Percentiles rank a stretch among this genome's conserved stretches.
phyloP scores from a whole-genome alignment of 2,888 invertebrate species.

The Lasius platythorax region DNA sequence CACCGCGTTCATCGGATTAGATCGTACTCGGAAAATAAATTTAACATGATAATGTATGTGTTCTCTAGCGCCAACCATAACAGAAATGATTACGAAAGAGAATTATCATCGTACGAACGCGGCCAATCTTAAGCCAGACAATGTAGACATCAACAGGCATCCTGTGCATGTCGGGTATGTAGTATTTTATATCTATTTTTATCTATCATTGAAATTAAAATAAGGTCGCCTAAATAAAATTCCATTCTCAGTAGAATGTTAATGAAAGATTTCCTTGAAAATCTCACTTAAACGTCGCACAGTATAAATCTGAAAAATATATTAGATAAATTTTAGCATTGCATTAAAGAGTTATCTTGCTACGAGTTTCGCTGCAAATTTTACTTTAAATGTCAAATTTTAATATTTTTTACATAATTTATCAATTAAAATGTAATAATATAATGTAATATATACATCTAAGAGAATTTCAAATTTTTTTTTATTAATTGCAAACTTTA shows the following conservation, averaged over 20 bases:
- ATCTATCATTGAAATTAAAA: neutral
- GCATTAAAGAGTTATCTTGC: conserved; percentile 40
- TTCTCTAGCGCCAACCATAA: conserved; percentile 81
- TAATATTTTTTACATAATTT: neutral
- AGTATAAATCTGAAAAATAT: neutral
- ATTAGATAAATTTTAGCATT: conserved; percentile 20
- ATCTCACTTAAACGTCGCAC: neutral
- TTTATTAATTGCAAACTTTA: neutral
- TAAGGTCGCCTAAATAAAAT: neutral
- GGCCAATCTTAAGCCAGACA: conserved; percentile 88
- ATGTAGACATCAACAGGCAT: conserved; percentile 89
- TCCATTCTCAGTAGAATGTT: neutral
- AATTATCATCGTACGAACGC: conserved; percentile 86
- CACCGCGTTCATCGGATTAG: conserved; percentile 34
- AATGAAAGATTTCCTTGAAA: neutral
- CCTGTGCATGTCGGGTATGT: conserved; percentile 90
- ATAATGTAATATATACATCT: neutral
- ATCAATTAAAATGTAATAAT: neutral
- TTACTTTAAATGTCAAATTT: conserved; percentile 1
- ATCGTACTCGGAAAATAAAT: conserved; percentile 16
- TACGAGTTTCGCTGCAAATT: conserved; percentile 48
- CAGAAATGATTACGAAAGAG: conserved; percentile 86
- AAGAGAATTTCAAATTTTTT: neutral
- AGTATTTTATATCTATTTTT: conserved; percentile 48
- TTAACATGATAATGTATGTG: conserved; percentile 36